Percentiles rank a stretch among this genome's conserved stretches.
These are phyloP conservation scores for Elgaria multicarinata DNA, from an alignment of 2,113 vertebrate species.

Conservation along the genomic window DNA sequence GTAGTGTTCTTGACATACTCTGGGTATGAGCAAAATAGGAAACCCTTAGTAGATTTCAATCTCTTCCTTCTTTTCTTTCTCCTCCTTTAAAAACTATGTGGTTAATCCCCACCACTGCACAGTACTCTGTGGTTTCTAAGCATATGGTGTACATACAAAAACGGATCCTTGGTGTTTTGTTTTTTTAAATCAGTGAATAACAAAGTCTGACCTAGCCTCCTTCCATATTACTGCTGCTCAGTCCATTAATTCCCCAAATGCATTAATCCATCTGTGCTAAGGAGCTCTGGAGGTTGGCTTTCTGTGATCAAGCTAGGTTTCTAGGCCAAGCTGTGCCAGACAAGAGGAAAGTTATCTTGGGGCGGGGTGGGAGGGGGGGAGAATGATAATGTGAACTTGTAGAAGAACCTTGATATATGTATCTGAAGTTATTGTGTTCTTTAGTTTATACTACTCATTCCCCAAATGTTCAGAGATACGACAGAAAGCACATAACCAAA, in stretches of 20 bases:
- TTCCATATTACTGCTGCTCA: not conserved
- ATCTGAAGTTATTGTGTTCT: not conserved
- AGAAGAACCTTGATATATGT: not conserved
- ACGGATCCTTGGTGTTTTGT: not conserved
- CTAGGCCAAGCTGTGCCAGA: constrained; percentile 19
- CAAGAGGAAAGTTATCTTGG: not conserved
- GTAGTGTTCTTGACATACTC: not conserved
- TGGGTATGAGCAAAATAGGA: not conserved
- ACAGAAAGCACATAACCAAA: not conserved
- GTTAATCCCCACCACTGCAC: not conserved
- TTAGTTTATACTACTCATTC: not conserved
- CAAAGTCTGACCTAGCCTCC: not conserved
- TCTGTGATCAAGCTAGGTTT: constrained; percentile 17
- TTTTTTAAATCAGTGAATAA: not conserved
- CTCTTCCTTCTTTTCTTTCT: not conserved
- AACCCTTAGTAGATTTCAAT: not conserved
- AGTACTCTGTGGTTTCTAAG: not conserved
- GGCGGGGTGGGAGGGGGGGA: too few relatives aligned
- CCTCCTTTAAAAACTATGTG: not conserved
- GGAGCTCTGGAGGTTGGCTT: constrained; percentile 25
- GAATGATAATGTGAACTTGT: not conserved
- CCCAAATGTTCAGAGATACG: not conserved
- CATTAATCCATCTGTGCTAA: not conserved
- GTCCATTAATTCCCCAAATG: not conserved
- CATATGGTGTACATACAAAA: not conserved